Conservation (phyloP, 2,888 invertebrate species). For the Synanthedon vespiformis region DNA sequence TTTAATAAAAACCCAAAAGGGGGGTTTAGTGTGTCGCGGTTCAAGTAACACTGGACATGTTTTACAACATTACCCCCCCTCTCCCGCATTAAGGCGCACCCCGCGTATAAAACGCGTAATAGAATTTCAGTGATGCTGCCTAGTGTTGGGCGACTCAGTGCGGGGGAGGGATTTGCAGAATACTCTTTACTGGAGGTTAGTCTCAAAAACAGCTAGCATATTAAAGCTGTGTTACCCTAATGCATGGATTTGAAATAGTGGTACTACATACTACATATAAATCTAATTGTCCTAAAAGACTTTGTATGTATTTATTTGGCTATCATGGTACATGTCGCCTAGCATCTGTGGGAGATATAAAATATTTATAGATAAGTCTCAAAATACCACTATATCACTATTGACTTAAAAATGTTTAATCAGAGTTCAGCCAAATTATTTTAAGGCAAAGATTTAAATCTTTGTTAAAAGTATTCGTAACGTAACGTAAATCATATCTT, state of each 20-base stretch:
- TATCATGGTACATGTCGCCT: constrained; percentile 2
- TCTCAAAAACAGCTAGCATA: too few species aligned
- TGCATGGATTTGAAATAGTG: too few species aligned
- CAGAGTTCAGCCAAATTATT: too few species aligned
- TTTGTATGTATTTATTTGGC: constrained; percentile 3
- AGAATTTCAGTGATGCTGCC: constrained; percentile 60
- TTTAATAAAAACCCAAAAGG: constrained; percentile 12
- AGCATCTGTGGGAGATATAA: background rate
- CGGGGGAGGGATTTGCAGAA: constrained; percentile 16
- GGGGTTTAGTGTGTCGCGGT: constrained; percentile 31
- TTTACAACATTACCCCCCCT: constrained; percentile 46
- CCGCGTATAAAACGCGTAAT: constrained; percentile 64
- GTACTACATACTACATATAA: too few species aligned
- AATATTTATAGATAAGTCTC: background rate
- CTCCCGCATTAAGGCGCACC: constrained; percentile 42
- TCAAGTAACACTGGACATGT: constrained; percentile 51
- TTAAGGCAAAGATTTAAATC: too few species aligned
- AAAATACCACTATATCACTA: too few species aligned
- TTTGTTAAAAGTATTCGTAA: too few species aligned
- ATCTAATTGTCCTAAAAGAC: too few species aligned
- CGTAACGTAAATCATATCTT: too few species aligned
- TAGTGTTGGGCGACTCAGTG: constrained; percentile 12
- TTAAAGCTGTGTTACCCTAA: too few species aligned
- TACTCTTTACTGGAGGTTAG: too few species aligned
- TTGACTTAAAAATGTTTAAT: too few species aligned